Conservation (phyloP, 2,113 vertebrate genomes). For the Melierax canorus region DNA sequence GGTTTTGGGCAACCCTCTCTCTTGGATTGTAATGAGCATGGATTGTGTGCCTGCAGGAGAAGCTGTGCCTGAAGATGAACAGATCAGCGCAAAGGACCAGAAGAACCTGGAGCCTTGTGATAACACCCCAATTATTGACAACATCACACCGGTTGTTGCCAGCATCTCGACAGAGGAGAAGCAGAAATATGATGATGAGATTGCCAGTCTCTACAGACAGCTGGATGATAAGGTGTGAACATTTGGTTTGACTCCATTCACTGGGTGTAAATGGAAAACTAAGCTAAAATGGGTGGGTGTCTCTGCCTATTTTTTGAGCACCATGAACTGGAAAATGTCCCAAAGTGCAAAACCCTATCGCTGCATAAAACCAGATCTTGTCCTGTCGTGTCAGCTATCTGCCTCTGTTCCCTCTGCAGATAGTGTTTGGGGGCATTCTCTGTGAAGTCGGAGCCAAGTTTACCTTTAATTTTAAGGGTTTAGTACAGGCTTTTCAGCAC, state of each 20-base stretch:
- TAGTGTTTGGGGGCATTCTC: neutral
- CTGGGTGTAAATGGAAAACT: neutral
- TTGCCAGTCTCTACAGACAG: conserved; percentile 86
- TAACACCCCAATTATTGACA: conserved; percentile 84
- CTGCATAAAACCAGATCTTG: neutral
- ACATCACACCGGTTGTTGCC: conserved; percentile 66
- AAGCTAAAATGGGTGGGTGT: too few relatives aligned
- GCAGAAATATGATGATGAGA: conserved; percentile 83
- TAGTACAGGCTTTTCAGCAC: neutral
- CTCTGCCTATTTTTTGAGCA: neutral
- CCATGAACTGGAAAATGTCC: rapidly evolving
- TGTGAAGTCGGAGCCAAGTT: neutral
- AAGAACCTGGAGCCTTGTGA: conserved; percentile 82
- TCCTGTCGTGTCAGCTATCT: neutral
- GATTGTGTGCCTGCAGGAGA: conserved; percentile 73
- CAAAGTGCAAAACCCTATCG: neutral
- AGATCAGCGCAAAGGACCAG: conserved; percentile 86
- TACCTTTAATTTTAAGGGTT: neutral
- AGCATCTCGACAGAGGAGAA: conserved; percentile 77
- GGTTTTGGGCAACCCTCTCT: neutral
- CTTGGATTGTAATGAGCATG: neutral
- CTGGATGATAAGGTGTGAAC: conserved; percentile 88
- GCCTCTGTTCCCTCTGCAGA: neutral
- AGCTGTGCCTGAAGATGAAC: conserved; percentile 87
- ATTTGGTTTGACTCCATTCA: neutral